Percentiles rank a stretch among this genome's conserved stretches.
Conservation (phyloP, 2,888 invertebrate species). For the Mamestra brassicae region DNA sequence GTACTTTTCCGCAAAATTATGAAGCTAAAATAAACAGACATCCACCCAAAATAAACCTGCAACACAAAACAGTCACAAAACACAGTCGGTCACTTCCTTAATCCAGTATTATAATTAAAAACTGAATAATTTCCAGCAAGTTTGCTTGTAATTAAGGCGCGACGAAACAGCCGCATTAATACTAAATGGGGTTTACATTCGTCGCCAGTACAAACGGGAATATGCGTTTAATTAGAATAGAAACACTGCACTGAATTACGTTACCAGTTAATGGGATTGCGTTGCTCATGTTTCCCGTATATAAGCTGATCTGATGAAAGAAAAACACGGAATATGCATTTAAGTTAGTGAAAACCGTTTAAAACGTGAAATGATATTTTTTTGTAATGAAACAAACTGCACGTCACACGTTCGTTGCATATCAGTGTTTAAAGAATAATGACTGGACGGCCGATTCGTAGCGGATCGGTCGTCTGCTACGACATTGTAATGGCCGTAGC, state of each 20-base stretch:
- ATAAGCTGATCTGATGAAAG: conserved; percentile 23
- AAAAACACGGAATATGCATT: conserved; percentile 29
- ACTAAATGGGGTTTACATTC: conserved; percentile 69
- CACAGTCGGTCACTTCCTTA: conserved; percentile 62
- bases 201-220: conserved; percentile 53
- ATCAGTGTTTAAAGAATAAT: neutral
- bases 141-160: conserved; percentile 70
- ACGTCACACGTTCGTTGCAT: conserved; percentile 1
- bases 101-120: conserved; percentile 72
- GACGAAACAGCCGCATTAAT: conserved; percentile 67
- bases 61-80: conserved; percentile 16
- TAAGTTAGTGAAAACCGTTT: conserved; percentile 3
- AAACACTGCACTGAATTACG: conserved; percentile 54
- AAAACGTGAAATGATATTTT: neutral
- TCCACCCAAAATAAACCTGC: neutral
- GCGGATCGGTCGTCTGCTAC: conserved; percentile 9
- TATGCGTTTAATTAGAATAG: conserved; percentile 66
- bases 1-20: no score
- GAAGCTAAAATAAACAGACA: conserved; percentile 2
- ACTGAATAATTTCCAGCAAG: conserved; percentile 72
- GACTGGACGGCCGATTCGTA: conserved; percentile 21
- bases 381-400: neutral
- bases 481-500: conserved; percentile 4
- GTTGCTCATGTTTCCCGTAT: conserved; percentile 28
- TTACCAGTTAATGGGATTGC: conserved; percentile 50